Evolutionary conservation across 2,888 invertebrate species (phyloP), one percentile per base, ranked within the genome.

Genomic region (Microchrysa polita): DNA sequence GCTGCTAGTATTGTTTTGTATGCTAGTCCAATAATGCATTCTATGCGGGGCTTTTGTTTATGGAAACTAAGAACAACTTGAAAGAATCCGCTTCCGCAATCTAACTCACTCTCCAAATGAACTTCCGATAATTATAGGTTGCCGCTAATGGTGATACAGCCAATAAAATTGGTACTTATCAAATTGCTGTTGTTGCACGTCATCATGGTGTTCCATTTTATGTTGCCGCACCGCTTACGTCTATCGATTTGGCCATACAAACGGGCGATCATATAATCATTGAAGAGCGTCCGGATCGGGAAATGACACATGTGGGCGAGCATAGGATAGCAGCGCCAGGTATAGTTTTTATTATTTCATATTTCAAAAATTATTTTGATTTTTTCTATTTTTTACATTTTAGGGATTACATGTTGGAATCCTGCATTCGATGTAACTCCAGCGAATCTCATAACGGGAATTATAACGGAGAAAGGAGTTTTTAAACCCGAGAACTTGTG

Each of bases 391-490:
- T 59, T 78, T 76, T 76, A 79, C 76, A 76, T 87, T 87, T 67
- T 85, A 92, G 95, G 95, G 72, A 95, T 97, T 72, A 88, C 89
- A 72, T 97, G 96, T 82, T 99, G 98, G 98, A 98, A 99, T 88
- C 98, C 98, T 67, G 95, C 98, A 0, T 99, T 99, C 84, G 99
- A 99, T 86, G 94, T 99, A 0, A 98, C 99, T 2, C 98, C 98
- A 27, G 95, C 95, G 0, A 86, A 88, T 18, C 88, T 99, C 42
- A 98, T 99, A 77, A 93, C 94, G 74, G 97, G 92, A 20, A 95
- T 98, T 77, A 93, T 99, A 44, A 99, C 98, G 10, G 98, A 98
- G 84, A 89, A 89, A 78, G 98, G 98, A 16, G 93, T 96, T 1
- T 96, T 91, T 80, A 83, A 86, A 76, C 93, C 95, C 4, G 82